Conservation (phyloP, 2,888 invertebrate species). For the Carpatolechia fugitivella region DNA sequence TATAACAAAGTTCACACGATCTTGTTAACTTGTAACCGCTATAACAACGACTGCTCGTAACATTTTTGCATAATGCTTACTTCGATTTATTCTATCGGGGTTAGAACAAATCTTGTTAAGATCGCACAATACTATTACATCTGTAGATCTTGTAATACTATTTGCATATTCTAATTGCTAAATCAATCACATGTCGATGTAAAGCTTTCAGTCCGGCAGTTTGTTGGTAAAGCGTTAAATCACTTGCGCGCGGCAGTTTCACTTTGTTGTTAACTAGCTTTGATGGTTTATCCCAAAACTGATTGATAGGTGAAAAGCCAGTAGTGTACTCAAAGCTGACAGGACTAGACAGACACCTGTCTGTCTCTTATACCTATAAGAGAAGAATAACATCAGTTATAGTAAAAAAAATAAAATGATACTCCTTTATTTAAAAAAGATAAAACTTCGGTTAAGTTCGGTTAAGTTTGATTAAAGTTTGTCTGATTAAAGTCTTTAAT, state of each 20-base stretch:
- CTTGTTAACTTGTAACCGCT: slow-evolving; percentile 21
- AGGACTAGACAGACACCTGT: too few species aligned
- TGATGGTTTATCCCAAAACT: background rate
- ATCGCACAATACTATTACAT: background rate
- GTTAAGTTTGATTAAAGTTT: too few species aligned
- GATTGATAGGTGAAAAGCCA: slow-evolving; percentile 1
- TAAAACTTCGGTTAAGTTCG: too few species aligned
- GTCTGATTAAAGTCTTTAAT: too few species aligned
- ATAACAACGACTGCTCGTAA: slow-evolving; percentile 18
- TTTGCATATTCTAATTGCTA: slow-evolving; percentile 15
- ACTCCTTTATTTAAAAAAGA: too few species aligned
- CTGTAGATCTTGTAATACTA: background rate
- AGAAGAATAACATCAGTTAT: too few species aligned
- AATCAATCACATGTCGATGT: slow-evolving; percentile 11
- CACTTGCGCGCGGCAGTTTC: background rate
- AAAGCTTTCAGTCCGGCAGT: background rate
- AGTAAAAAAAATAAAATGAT: too few species aligned
- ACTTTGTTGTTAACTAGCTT: background rate
- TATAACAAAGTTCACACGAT: slow-evolving; percentile 25
- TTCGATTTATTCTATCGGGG: slow-evolving; percentile 7
- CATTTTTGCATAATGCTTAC: slow-evolving; percentile 21
- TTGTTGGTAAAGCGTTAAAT: background rate
- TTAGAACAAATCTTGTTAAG: background rate
- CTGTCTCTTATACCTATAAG: too few species aligned
- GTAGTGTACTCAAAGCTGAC: background rate